Evolutionary conservation across 2,888 invertebrate genomes (phyloP).

Genomic region (Atrina japonica): DNA sequence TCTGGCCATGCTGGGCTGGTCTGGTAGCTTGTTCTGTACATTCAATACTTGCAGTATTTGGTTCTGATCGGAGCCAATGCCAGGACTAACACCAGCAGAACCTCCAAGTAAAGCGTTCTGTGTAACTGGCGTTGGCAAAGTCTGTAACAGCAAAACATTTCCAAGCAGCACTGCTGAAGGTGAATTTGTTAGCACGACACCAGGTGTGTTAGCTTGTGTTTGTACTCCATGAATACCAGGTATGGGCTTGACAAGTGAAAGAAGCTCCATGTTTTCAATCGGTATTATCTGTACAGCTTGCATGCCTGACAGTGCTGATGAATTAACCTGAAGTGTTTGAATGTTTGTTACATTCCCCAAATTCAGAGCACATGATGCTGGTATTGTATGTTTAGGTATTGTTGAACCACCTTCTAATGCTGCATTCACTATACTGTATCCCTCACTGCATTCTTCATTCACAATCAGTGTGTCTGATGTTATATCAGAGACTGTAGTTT

Average conservation of each 20-base stretch:
- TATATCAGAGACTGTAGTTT: conserved; percentile 34
- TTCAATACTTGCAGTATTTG: conserved; percentile 9
- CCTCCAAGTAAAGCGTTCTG: neutral
- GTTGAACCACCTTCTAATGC: conserved; percentile 35
- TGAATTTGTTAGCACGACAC: conserved; percentile 19
- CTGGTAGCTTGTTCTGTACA: conserved; percentile 5
- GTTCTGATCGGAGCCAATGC: neutral
- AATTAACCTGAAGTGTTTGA: conserved; percentile 23
- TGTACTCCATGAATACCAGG: neutral
- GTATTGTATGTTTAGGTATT: conserved; percentile 16
- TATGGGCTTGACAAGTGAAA: conserved; percentile 7
- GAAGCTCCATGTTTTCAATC: conserved; percentile 31
- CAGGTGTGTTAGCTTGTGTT: neutral
- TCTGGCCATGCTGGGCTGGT: neutral
- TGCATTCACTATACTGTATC: conserved; percentile 42
- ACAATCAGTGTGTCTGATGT: conserved; percentile 10
- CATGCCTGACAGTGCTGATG: conserved; percentile 27
- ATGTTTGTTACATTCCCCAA: conserved; percentile 32
- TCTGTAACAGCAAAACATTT: conserved; percentile 31
- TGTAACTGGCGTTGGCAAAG: conserved; percentile 19
- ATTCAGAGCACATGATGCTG: conserved; percentile 25
- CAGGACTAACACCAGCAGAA: neutral
- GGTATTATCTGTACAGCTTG: conserved; percentile 41
- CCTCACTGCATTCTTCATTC: conserved; percentile 37
- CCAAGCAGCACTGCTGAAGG: conserved; percentile 30